Percentiles rank a stretch among this genome's conserved stretches.
Evolutionary conservation across 2,113 vertebrate species (phyloP).

Genomic region (Neotragus pygmaeus): DNA sequence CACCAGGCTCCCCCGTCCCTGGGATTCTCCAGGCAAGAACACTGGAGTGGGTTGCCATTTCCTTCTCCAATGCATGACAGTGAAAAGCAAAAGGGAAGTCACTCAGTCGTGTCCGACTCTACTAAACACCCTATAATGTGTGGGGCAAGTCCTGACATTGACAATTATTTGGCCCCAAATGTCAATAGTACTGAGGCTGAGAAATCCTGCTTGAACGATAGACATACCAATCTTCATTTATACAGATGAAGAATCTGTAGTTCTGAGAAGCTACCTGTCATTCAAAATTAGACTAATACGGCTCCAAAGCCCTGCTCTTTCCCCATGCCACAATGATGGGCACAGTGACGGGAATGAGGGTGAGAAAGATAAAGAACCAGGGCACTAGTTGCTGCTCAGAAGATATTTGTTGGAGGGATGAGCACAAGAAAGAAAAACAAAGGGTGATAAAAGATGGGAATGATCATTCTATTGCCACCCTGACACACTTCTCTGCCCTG

Average conservation of each 20-base stretch:
- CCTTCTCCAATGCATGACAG: too few relatives aligned
- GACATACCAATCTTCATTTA: background rate
- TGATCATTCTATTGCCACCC: background rate
- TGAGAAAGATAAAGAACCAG: background rate
- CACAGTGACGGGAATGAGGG: too few relatives aligned
- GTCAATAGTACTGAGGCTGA: background rate
- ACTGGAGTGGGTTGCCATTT: too few relatives aligned
- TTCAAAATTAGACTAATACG: background rate
- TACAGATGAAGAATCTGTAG: background rate
- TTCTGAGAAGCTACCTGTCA: background rate
- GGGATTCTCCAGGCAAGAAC: too few relatives aligned
- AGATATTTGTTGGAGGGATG: background rate
- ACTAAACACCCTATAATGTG: background rate
- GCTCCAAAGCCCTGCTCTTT: background rate
- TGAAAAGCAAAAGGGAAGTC: too few relatives aligned
- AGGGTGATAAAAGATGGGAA: too few relatives aligned
- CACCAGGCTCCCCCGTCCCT: too few relatives aligned
- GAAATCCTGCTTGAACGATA: background rate
- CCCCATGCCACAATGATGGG: accelerated
- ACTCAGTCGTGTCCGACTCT: too few relatives aligned
- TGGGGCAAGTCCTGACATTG: background rate
- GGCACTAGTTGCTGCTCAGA: background rate
- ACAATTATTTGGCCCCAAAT: background rate
- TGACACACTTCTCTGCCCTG: background rate
- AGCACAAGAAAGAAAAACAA: background rate